Evolutionary conservation across 2,113 vertebrate genomes (phyloP).

Genomic region (Mugil cephalus): DNA sequence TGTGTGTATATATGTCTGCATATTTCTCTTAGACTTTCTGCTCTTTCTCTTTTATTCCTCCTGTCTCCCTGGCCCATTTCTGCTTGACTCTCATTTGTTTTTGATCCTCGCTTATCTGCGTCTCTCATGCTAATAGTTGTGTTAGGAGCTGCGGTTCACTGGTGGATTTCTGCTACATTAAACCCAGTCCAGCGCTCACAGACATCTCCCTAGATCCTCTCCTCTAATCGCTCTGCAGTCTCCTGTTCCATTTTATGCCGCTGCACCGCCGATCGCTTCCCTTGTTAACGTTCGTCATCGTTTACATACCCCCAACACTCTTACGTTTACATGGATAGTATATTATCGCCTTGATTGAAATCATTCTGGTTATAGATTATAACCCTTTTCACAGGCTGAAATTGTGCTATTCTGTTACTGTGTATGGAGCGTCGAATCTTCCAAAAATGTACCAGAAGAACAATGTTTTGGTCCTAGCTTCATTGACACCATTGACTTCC

Average conservation of each 20-base stretch:
- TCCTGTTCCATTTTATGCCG: background rate
- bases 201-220: slow-evolving; percentile 11
- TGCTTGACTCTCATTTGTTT: background rate
- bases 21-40: slow-evolving; percentile 3
- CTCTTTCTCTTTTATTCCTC: background rate
- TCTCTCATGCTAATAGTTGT: slow-evolving; percentile 9
- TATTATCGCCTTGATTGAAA: too few species aligned
- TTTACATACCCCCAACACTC: background rate
- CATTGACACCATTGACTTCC: too few species aligned
- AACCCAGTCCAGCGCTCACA: slow-evolving; percentile 16
- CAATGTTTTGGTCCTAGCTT: too few species aligned
- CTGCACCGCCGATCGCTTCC: background rate
- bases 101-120: background rate
- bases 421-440: too few species aligned
- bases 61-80: background rate
- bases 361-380: too few species aligned
- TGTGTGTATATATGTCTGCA: background rate
- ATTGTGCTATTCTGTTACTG: too few species aligned
- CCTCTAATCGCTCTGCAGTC: background rate
- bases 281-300: slow-evolving; percentile 14
- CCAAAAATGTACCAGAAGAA: too few species aligned
- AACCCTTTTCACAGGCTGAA: too few species aligned
- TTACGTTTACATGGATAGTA: too few species aligned
- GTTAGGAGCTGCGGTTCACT: slow-evolving; percentile 23
- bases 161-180: slow-evolving; percentile 47